Percentiles rank a stretch among this genome's conserved stretches.
Evolutionary conservation across 2,113 vertebrate species (phyloP).

Genomic region (Calidris pygmaea): DNA sequence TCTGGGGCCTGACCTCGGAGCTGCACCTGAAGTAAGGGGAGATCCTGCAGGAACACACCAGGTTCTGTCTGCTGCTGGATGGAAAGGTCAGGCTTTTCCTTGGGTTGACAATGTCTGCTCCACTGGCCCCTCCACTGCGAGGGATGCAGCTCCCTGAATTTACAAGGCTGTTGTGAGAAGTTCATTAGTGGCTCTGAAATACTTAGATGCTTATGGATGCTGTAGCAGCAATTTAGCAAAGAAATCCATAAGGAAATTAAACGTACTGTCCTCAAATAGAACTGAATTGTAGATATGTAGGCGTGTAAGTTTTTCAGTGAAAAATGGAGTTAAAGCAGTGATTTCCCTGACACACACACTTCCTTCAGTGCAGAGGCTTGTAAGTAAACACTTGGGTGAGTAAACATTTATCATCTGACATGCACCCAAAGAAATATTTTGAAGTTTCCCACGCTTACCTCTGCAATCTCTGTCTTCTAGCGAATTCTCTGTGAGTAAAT

Average conservation of each 20-base stretch:
- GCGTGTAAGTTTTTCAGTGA: not conserved
- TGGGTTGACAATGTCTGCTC: not conserved
- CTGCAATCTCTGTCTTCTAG: not conserved
- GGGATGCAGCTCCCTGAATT: not conserved
- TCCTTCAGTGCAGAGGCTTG: not conserved
- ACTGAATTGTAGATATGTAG: not conserved
- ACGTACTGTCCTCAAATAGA: not conserved
- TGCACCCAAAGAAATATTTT: not conserved
- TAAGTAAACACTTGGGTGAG: not conserved
- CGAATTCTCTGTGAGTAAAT: not conserved
- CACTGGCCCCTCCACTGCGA: not conserved
- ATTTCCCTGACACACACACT: not conserved
- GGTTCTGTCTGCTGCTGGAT: not conserved
- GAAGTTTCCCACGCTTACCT: not conserved
- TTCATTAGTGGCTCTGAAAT: not conserved
- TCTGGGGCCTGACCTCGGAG: not conserved
- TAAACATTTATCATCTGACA: not conserved
- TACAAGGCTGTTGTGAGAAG: not conserved
- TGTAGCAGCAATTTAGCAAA: not conserved
- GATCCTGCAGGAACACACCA: not conserved
- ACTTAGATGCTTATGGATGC: not conserved
- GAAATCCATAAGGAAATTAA: not conserved
- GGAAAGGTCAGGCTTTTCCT: not conserved
- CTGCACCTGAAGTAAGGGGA: not conserved
- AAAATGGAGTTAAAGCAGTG: not conserved